Evolutionary conservation across 2,888 invertebrate genomes (phyloP).

Genomic region (Corbicula japonica): DNA sequence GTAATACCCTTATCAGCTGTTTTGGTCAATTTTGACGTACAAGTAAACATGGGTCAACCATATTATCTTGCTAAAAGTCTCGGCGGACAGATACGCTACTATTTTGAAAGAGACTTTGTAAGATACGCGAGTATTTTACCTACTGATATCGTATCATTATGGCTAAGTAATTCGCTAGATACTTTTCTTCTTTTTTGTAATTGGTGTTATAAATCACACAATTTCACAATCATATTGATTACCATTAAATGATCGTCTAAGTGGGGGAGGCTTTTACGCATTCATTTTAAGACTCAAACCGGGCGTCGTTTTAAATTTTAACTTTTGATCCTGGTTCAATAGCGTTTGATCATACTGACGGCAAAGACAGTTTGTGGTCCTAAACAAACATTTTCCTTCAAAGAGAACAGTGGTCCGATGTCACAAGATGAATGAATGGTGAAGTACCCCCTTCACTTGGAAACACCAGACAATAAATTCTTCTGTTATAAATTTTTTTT

Average conservation of each 20-base stretch:
- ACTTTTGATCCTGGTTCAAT: conserved; percentile 27
- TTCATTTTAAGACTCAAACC: conserved; percentile 20
- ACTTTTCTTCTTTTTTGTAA: conserved; percentile 27
- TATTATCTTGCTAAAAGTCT: conserved; percentile 39
- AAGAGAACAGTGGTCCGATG: too few relatives aligned
- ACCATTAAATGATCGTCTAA: conserved; percentile 18
- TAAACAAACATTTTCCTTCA: conserved; percentile 19
- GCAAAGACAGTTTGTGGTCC: conserved; percentile 19
- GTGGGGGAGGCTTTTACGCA: conserved; percentile 25
- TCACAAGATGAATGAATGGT: too few relatives aligned
- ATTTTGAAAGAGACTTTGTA: conserved; percentile 29
- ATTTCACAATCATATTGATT: conserved; percentile 38
- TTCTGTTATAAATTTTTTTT: too few relatives aligned
- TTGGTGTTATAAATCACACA: conserved; percentile 39
- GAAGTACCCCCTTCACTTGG: too few relatives aligned
- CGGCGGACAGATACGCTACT: conserved; percentile 35
- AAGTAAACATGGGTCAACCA: conserved; percentile 30
- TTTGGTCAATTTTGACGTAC: conserved; percentile 29
- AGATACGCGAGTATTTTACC: conserved; percentile 33
- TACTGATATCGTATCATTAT: conserved; percentile 44
- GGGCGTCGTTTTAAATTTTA: conserved; percentile 7
- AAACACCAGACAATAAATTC: too few relatives aligned
- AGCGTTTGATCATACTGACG: conserved; percentile 27
- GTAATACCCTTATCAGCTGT: conserved; percentile 33
- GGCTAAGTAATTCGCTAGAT: conserved; percentile 33